Conservation (phyloP, 2,113 vertebrate species). For the Prietella phreatophila region DNA sequence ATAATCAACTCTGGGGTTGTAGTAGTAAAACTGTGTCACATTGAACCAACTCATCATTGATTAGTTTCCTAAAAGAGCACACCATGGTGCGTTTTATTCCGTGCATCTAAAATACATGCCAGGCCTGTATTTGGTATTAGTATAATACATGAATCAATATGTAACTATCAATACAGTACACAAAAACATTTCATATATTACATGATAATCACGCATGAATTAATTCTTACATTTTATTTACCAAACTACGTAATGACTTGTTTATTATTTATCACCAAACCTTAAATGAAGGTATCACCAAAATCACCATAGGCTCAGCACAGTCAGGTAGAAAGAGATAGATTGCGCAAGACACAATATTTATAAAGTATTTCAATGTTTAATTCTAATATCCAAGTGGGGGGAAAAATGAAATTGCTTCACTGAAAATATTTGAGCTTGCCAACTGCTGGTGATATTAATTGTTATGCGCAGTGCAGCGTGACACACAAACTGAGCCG, state of each 20-base stretch:
- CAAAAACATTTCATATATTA: not conserved
- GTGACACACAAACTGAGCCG: not conserved
- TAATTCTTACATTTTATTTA: not conserved
- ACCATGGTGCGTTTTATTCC: not conserved
- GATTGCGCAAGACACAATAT: not conserved
- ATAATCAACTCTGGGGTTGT: no score
- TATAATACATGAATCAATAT: not conserved
- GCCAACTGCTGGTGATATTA: constrained; percentile 17
- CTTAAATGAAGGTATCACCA: not conserved
- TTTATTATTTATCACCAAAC: constrained; percentile 1
- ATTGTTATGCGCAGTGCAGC: constrained; percentile 30
- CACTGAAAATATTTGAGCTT: not conserved
- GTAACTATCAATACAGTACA: not conserved
- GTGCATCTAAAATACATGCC: not conserved
- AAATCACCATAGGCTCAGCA: not conserved
- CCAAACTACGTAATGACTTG: not conserved
- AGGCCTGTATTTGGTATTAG: not conserved
- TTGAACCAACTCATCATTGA: not conserved
- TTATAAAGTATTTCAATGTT: not conserved
- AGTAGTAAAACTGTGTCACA: no score
- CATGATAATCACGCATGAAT: not conserved
- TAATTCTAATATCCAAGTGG: not conserved
- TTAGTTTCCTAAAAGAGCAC: not conserved
- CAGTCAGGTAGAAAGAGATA: not conserved
- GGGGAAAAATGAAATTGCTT: not conserved